These are phyloP conservation scores for Coracopsis vasa DNA, from an alignment of 2,113 vertebrate genomes.

Conservation along the genomic window DNA sequence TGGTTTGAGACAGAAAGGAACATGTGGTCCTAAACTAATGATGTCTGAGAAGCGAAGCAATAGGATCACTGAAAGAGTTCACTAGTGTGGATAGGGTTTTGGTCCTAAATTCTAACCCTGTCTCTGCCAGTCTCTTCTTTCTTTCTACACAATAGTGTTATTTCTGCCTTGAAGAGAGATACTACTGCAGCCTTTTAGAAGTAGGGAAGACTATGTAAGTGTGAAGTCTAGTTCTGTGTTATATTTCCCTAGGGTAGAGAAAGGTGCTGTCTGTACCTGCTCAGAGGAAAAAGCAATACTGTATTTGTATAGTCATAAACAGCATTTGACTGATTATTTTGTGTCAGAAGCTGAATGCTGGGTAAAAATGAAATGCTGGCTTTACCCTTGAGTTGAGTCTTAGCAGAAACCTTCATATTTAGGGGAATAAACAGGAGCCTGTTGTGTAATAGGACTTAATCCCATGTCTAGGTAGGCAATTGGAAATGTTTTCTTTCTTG, in stretches of 20 bases:
- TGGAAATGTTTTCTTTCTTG: not conserved
- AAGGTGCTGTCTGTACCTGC: not conserved
- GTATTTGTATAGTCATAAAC: not conserved
- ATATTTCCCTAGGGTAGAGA: not conserved
- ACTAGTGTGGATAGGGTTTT: rapidly evolving
- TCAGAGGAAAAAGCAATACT: not conserved
- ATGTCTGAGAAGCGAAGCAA: not conserved
- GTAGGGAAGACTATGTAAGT: not conserved
- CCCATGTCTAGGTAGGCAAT: not conserved
- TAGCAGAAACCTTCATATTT: not conserved
- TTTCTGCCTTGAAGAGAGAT: not conserved
- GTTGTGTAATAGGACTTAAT: not conserved
- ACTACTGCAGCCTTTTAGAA: not conserved
- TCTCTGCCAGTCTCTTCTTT: not conserved
- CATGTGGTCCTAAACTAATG: not conserved
- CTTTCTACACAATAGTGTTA: not conserved
- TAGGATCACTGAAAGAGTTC: not conserved
- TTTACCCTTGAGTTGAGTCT: not conserved
- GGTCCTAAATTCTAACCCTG: not conserved
- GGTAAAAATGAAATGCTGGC: not conserved
- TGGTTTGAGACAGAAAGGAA: not conserved
- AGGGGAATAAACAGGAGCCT: not conserved
- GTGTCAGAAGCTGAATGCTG: not conserved
- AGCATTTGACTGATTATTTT: not conserved
- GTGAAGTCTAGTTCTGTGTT: not conserved